phyloP scores from a whole-genome alignment of 2,888 invertebrate species.

The Agrotis exclamationis region DNA sequence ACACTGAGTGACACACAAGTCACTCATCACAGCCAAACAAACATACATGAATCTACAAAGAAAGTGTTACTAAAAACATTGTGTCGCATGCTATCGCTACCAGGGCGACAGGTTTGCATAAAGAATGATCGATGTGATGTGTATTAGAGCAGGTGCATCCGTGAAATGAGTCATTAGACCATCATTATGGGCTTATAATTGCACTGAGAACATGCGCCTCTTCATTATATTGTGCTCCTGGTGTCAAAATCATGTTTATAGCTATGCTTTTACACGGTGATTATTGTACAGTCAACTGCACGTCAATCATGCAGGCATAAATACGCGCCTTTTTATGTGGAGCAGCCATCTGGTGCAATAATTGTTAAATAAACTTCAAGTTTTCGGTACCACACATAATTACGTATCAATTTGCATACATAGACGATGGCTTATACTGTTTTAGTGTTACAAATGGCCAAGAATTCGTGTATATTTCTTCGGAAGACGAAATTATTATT shows the following conservation, averaged over 20 bases:
- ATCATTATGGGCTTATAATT: slow-evolving; percentile 62
- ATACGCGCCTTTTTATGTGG: no score
- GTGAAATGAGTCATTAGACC: slow-evolving; percentile 70
- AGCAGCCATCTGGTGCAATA: no score
- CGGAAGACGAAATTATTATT: no score
- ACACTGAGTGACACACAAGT: neutral
- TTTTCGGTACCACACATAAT: no score
- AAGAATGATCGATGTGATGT: slow-evolving; percentile 71
- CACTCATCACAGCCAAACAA: neutral
- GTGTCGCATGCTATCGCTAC: slow-evolving; percentile 63
- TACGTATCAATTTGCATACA: no score
- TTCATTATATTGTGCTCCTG: slow-evolving; percentile 32
- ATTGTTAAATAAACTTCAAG: no score
- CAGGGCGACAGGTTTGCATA: slow-evolving; percentile 62
- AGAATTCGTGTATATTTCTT: no score
- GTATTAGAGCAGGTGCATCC: slow-evolving; percentile 71
- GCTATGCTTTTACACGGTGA: slow-evolving; percentile 8
- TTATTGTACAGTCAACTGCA: slow-evolving; percentile 9
- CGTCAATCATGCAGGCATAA: neutral
- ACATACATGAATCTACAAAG: neutral
- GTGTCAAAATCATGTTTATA: slow-evolving; percentile 25
- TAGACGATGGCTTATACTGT: no score
- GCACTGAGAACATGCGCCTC: slow-evolving; percentile 46
- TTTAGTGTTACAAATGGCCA: no score
- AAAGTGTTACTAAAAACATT: neutral